Conservation (phyloP, 2,888 invertebrate species). For the Drosophila demipolita region DNA sequence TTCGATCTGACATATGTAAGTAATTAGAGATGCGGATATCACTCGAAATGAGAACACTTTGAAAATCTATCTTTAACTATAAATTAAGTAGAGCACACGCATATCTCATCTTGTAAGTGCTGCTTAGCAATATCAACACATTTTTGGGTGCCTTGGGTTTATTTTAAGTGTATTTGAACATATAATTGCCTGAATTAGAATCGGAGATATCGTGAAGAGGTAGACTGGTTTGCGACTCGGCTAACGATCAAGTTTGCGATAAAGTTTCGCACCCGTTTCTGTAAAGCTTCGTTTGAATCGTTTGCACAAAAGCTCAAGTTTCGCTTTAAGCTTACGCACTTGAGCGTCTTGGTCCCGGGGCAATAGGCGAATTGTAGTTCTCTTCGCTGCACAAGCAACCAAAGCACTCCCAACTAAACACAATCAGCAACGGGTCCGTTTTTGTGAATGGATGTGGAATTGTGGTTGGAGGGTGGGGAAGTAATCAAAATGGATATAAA, state of each 20-base stretch:
- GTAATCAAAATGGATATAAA: constrained; percentile 29
- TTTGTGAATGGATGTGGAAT: neutral
- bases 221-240: constrained; percentile 23
- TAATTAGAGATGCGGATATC: neutral
- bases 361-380: constrained; percentile 8
- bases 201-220: neutral
- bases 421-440: neutral
- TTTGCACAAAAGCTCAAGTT: constrained; percentile 26
- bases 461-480: neutral
- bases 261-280: constrained; percentile 12
- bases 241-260: constrained; percentile 21
- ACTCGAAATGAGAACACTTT: neutral
- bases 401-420: constrained; percentile 6
- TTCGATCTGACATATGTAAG: neutral
- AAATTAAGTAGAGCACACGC: too few relatives aligned
- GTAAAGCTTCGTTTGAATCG: constrained; percentile 30
- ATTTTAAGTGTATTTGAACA: neutral
- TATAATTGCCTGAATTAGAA: neutral
- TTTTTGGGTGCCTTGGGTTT: neutral
- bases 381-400: constrained; percentile 5
- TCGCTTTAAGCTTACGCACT: constrained; percentile 32
- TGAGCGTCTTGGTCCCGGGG: constrained; percentile 5
- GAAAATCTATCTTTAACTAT: neutral
- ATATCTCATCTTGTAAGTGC: neutral
- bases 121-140: neutral